Evolutionary conservation across 2,888 invertebrate genomes (phyloP).

Genomic region (Epirrhoe alternata): DNA sequence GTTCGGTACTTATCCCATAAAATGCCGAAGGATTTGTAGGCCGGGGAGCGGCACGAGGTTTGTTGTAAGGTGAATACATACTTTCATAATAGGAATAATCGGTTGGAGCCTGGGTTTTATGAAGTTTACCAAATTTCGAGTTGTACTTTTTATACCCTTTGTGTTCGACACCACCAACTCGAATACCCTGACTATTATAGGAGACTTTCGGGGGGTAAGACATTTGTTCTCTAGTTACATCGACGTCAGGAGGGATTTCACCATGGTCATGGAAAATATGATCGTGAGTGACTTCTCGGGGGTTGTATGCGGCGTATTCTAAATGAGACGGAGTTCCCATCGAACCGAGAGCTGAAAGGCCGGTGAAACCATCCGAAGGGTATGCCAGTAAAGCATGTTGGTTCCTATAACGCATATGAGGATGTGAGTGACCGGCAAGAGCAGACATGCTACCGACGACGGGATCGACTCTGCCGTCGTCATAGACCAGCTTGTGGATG

Average conservation of each 20-base stretch:
- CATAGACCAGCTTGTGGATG: constrained; percentile 75
- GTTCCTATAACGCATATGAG: constrained; percentile 64
- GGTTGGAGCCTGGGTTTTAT: constrained; percentile 54
- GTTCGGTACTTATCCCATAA: constrained; percentile 51
- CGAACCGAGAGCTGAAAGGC: constrained; percentile 62
- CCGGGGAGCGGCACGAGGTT: constrained; percentile 56
- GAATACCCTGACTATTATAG: constrained; percentile 71
- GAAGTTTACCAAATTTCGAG: constrained; percentile 60
- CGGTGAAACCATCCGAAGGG: constrained; percentile 59
- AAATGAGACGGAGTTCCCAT: constrained; percentile 70
- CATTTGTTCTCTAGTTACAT: constrained; percentile 66
- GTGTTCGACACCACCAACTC: constrained; percentile 52
- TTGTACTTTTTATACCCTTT: constrained; percentile 63
- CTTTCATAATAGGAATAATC: constrained; percentile 78
- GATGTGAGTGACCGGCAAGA: constrained; percentile 54
- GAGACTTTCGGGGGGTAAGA: constrained; percentile 68
- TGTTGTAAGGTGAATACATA: constrained; percentile 62
- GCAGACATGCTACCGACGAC: constrained; percentile 61
- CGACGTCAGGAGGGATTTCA: constrained; percentile 69
- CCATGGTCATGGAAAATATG: constrained; percentile 82
- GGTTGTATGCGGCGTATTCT: constrained; percentile 76
- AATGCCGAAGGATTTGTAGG: constrained; percentile 51
- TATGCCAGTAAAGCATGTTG: constrained; percentile 59
- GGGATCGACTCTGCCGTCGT: constrained; percentile 62
- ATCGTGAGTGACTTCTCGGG: constrained; percentile 80